phyloP scores from a whole-genome alignment of 2,113 vertebrate genomes.

The Heptranchias perlo region DNA sequence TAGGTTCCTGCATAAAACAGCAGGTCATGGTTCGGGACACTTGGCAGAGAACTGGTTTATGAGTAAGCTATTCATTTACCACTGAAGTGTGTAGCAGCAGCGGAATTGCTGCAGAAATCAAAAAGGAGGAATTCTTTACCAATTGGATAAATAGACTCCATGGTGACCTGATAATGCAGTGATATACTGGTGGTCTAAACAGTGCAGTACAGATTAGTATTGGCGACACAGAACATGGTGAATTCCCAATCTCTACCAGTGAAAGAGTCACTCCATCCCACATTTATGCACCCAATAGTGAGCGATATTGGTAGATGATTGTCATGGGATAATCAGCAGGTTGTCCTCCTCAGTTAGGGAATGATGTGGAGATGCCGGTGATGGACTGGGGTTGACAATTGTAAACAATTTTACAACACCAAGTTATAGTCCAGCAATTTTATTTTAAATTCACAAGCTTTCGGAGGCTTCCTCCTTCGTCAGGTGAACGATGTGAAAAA shows the following conservation, averaged over 20 bases:
- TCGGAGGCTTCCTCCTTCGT: too few relatives aligned
- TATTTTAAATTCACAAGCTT: too few relatives aligned
- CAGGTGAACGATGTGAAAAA: too few relatives aligned
- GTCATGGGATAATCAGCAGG: neutral
- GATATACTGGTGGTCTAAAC: neutral
- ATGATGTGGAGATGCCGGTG: too few relatives aligned
- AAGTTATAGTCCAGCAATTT: too few relatives aligned
- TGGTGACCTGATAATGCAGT: neutral
- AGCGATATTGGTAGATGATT: neutral
- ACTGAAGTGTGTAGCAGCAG: neutral
- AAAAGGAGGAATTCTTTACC: neutral
- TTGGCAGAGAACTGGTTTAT: neutral
- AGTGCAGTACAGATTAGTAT: neutral
- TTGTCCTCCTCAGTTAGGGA: too few relatives aligned
- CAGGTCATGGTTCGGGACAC: neutral
- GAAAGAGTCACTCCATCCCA: too few relatives aligned
- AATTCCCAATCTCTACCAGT: neutral
- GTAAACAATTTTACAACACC: too few relatives aligned
- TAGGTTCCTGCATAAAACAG: neutral
- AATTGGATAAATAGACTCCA: neutral
- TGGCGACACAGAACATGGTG: neutral
- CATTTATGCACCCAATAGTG: neutral
- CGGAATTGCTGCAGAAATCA: neutral
- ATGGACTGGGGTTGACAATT: too few relatives aligned
- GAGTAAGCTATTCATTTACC: neutral